Conservation (phyloP, 1,140 invertebrate species). For the Hestina assimilis region DNA sequence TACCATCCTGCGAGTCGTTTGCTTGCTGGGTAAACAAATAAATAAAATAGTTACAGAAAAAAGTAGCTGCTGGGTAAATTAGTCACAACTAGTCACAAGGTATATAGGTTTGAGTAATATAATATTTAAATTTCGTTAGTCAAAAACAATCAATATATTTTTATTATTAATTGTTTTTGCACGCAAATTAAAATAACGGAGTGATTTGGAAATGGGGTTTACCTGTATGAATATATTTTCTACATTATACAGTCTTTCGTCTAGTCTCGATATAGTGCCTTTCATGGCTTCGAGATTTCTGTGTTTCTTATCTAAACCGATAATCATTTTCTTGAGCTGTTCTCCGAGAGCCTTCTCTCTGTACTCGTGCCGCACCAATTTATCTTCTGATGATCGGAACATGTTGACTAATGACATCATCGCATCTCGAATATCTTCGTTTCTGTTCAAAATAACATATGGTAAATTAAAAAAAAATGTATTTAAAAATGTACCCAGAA, state of each 20-base stretch:
- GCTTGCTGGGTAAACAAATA: too few species aligned
- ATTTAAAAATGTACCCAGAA: too few species aligned
- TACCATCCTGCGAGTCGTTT: too few species aligned
- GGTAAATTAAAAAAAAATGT: too few species aligned
- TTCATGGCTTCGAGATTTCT: slow-evolving; percentile 84
- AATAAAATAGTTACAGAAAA: too few species aligned
- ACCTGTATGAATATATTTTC: slow-evolving; percentile 83
- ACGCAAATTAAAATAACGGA: not conserved
- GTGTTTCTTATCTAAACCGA: slow-evolving; percentile 85
- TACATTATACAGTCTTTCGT: slow-evolving; percentile 84
- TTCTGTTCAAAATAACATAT: too few species aligned
- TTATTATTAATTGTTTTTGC: too few species aligned
- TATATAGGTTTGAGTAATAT: too few species aligned
- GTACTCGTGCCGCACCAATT: slow-evolving; percentile 90
- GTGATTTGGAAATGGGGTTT: not conserved
- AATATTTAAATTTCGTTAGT: too few species aligned
- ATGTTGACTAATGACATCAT: slow-evolving; percentile 90
- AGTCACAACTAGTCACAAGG: too few species aligned
- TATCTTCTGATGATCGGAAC: slow-evolving; percentile 87
- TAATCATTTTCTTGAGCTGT: slow-evolving; percentile 86
- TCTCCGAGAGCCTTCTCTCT: slow-evolving; percentile 89
- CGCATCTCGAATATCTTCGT: slow-evolving; percentile 89
- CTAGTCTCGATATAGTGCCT: slow-evolving; percentile 81
- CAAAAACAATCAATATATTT: too few species aligned
- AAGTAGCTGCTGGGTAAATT: too few species aligned